Conservation (phyloP, 2,797 vertebrate species). For the Miichthys miiuy region DNA sequence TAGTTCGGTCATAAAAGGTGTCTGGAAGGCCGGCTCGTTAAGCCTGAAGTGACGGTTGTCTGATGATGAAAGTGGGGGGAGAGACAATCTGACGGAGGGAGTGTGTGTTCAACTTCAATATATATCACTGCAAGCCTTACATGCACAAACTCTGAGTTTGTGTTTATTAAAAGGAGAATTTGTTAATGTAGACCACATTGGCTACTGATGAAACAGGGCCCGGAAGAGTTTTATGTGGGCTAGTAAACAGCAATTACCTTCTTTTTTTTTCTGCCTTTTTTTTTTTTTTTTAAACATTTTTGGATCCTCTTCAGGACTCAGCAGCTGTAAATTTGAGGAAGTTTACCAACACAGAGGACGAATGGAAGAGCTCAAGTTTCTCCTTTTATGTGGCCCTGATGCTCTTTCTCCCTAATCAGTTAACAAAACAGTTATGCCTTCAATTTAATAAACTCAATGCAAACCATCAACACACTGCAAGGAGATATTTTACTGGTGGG, state of each 20-base stretch:
- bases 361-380: constrained; percentile 44
- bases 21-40: constrained; percentile 72
- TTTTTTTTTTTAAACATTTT: constrained; percentile 47
- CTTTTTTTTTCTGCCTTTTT: constrained; percentile 23
- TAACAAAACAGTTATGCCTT: constrained; percentile 52
- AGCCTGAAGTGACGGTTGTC: constrained; percentile 52
- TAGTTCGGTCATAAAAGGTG: constrained; percentile 82
- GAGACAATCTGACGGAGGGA: constrained; percentile 32
- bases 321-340: constrained; percentile 56
- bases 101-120: constrained; percentile 23
- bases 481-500: constrained; percentile 46
- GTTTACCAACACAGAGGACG: constrained; percentile 67
- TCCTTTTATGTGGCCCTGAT: constrained; percentile 49
- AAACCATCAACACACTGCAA: constrained; percentile 47
- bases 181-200: constrained; percentile 67
- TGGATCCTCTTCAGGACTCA: constrained; percentile 49
- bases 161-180: constrained; percentile 36
- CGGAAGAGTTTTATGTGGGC: constrained; percentile 66
- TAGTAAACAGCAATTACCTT: constrained; percentile 66
- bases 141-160: constrained; percentile 22
- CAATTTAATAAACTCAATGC: constrained; percentile 47
- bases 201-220: constrained; percentile 53
- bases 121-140: background rate
- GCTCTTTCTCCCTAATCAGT: constrained; percentile 33
- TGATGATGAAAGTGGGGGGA: constrained; percentile 44